Conservation (phyloP, 2,888 invertebrate species). For the Cerastis leucographa region DNA sequence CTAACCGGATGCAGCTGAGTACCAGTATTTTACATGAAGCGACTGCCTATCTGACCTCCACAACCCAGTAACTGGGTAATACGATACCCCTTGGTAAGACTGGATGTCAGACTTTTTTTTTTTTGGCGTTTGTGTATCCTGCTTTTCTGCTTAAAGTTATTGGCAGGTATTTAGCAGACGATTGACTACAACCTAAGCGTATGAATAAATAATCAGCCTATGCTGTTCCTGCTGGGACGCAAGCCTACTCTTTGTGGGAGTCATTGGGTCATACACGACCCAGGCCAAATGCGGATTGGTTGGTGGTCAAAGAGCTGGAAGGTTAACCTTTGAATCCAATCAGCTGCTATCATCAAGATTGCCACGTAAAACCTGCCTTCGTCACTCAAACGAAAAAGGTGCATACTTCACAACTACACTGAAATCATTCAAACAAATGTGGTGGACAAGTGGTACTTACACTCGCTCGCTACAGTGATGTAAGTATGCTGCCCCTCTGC, state of each 20-base stretch:
- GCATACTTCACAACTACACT: conserved; percentile 21
- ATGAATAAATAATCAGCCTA: background rate
- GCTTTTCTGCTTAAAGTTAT: background rate
- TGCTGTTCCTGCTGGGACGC: background rate
- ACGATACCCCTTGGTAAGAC: no score
- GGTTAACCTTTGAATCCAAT: background rate
- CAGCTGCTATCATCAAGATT: background rate
- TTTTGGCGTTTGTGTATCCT: no score
- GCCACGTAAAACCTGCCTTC: conserved; percentile 1
- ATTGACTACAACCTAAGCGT: background rate
- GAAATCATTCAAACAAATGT: background rate
- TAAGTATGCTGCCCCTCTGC: conserved; percentile 90
- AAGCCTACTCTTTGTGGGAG: background rate
- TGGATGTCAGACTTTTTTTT: no score
- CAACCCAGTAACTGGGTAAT: no score
- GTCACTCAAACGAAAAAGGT: conserved; percentile 26
- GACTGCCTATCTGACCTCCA: no score
- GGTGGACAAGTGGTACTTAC: conserved; percentile 38
- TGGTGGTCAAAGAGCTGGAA: background rate
- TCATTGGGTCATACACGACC: background rate
- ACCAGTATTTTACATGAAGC: no score
- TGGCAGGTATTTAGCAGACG: background rate
- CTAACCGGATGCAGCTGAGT: no score
- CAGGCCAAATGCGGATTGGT: background rate
- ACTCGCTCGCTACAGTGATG: conserved; percentile 90